These are phyloP conservation scores for Aphelinus certus DNA, from an alignment of 1,140 invertebrate species.

Conservation along the genomic window DNA sequence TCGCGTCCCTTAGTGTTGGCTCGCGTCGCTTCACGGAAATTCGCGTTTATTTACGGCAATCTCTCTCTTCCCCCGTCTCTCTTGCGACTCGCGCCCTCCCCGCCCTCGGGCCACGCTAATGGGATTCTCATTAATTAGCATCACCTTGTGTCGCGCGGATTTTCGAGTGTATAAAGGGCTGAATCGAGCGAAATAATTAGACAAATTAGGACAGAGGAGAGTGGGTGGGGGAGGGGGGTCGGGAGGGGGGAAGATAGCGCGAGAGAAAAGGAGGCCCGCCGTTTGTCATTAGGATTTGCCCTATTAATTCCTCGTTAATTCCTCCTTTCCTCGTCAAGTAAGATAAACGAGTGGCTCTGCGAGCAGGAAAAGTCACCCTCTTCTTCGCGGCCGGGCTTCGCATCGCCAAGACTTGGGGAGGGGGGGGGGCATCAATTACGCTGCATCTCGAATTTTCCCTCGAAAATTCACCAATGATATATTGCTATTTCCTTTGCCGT, in stretches of 20 bases:
- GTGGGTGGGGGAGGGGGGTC: constrained; percentile 52
- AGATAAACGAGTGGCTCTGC: constrained; percentile 64
- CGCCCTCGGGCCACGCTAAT: constrained; percentile 46
- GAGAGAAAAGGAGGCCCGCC: constrained; percentile 46
- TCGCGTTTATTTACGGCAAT: constrained; percentile 31
- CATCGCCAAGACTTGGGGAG: constrained; percentile 4
- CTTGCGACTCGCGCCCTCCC: constrained; percentile 5
- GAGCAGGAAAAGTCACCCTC: constrained; percentile 29
- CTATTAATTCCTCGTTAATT: constrained; percentile 69
- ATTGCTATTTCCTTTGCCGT: too few species aligned
- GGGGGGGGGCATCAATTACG: constrained; percentile 9
- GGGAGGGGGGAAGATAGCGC: constrained; percentile 27
- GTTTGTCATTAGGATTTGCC: constrained; percentile 65
- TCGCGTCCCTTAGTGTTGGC: constrained; percentile 12
- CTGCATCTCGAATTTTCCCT: too few species aligned
- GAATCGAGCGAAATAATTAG: constrained; percentile 68
- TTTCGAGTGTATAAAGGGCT: constrained; percentile 50
- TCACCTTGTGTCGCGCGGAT: constrained; percentile 59
- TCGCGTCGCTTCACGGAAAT: constrained; percentile 20
- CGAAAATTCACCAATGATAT: too few species aligned
- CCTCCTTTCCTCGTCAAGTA: constrained; percentile 67
- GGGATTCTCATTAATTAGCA: constrained; percentile 63
- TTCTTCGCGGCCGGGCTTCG: neutral
- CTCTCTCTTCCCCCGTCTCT: constrained; percentile 6
- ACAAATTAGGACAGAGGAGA: constrained; percentile 63